Percentiles rank a stretch among this genome's conserved stretches.
Evolutionary conservation across 2,113 vertebrate species (phyloP).

Genomic region (Dolichotis patagonum): DNA sequence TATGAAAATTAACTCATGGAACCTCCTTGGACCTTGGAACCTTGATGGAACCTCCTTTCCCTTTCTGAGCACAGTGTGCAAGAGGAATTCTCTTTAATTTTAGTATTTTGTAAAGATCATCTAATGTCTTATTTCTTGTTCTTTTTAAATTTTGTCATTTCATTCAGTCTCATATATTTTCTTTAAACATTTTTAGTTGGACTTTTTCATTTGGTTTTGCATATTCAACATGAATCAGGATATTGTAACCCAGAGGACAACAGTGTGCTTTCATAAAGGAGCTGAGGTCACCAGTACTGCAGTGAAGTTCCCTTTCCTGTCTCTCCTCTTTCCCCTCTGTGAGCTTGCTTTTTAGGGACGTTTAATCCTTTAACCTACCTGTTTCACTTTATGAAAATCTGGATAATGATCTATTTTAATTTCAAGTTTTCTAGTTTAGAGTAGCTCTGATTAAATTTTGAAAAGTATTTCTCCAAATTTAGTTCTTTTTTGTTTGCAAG

Average conservation of each 20-base stretch:
- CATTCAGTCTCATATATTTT: constrained; percentile 71
- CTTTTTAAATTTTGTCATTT: constrained; percentile 59
- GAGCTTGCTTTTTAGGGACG: constrained; percentile 54
- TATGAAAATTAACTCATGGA: no score
- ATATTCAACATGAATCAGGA: not conserved
- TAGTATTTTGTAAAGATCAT: constrained; percentile 54
- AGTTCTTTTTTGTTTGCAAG: constrained; percentile 30
- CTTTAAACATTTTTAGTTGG: constrained; percentile 73
- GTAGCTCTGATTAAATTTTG: constrained; percentile 28
- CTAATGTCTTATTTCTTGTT: constrained; percentile 60
- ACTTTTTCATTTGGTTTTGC: constrained; percentile 60
- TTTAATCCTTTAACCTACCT: not conserved
- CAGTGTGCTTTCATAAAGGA: constrained; percentile 76
- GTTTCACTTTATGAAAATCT: constrained; percentile 35
- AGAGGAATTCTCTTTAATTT: constrained; percentile 60
- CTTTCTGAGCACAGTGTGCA: constrained; percentile 83
- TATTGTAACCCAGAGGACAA: not conserved
- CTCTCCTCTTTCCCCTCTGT: not conserved
- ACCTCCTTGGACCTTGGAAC: no score
- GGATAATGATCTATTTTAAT: constrained; percentile 14
- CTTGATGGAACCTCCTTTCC: constrained; percentile 85
- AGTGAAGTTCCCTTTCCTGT: constrained; percentile 48
- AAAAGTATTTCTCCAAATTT: constrained; percentile 54
- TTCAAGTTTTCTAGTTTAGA: constrained; percentile 37
- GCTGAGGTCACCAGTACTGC: constrained; percentile 77